These are phyloP conservation scores for Rhagoletis pomonella DNA, from an alignment of 1,140 invertebrate species.

Conservation along the genomic window DNA sequence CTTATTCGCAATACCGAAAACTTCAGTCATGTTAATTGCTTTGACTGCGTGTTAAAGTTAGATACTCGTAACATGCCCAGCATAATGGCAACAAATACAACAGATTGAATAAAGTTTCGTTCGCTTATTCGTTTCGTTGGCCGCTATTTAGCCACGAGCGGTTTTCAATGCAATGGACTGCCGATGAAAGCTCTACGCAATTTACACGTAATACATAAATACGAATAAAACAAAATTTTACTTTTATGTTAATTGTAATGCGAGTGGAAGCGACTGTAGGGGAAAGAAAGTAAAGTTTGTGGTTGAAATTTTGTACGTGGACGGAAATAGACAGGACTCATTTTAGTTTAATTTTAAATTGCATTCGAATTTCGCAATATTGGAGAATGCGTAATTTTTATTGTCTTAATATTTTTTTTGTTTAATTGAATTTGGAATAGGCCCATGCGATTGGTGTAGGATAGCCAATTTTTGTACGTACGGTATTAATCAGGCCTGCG, in stretches of 20 bases:
- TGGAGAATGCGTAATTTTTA: too few relatives aligned
- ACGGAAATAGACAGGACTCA: background rate
- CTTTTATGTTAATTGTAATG: too few relatives aligned
- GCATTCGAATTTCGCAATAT: too few relatives aligned
- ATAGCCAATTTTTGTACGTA: too few relatives aligned
- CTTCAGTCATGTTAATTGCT: background rate
- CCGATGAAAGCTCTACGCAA: background rate
- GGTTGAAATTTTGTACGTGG: background rate
- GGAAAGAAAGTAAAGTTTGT: background rate
- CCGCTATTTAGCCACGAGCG: background rate
- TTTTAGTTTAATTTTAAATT: too few relatives aligned
- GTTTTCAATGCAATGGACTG: background rate
- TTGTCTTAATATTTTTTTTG: too few relatives aligned
- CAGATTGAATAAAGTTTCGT: slow-evolving; percentile 46
- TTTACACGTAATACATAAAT: background rate
- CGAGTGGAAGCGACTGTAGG: too few relatives aligned
- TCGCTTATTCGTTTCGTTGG: slow-evolving; percentile 14
- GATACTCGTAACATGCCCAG: background rate
- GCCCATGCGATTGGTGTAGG: too few relatives aligned
- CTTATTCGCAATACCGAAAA: background rate
- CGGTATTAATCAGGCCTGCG: too few relatives aligned
- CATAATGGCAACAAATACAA: background rate
- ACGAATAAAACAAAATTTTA: too few relatives aligned
- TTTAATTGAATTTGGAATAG: too few relatives aligned
- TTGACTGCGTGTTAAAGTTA: slow-evolving; percentile 2